Evolutionary conservation across 2,113 vertebrate species (phyloP).

Genomic region (Glaucomys volans): DNA sequence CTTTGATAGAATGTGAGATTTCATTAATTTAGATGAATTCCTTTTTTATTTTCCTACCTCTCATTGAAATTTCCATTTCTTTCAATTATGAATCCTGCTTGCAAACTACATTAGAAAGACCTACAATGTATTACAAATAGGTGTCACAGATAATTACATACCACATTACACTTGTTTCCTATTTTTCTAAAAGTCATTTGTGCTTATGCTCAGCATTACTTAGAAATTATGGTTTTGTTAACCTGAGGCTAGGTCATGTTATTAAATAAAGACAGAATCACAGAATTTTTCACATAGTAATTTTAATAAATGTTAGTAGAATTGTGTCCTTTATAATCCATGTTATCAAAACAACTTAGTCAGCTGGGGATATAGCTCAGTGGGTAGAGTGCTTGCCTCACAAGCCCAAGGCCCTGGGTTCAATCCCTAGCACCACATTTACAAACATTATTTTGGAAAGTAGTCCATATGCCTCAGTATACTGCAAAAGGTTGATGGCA

Average conservation of each 20-base stretch:
- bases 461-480: neutral
- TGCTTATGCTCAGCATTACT: neutral
- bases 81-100: neutral
- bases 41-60: neutral
- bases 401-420: too few relatives aligned
- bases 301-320: neutral
- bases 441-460: neutral
- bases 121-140: neutral
- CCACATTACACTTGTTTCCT: neutral
- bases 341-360: neutral
- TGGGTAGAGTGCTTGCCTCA: too few relatives aligned
- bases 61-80: neutral
- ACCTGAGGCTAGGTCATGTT: neutral
- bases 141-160: neutral
- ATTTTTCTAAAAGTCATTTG: neutral
- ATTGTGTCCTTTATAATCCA: neutral
- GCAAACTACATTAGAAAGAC: neutral
- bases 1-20: neutral
- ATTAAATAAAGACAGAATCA: neutral
- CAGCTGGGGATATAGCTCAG: too few relatives aligned
- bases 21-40: neutral
- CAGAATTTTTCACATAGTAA: neutral
- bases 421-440: too few relatives aligned
- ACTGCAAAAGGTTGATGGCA: neutral
- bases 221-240: constrained; percentile 33